Conservation (phyloP, 2,113 vertebrate species). For the Eonycteris spelaea region DNA sequence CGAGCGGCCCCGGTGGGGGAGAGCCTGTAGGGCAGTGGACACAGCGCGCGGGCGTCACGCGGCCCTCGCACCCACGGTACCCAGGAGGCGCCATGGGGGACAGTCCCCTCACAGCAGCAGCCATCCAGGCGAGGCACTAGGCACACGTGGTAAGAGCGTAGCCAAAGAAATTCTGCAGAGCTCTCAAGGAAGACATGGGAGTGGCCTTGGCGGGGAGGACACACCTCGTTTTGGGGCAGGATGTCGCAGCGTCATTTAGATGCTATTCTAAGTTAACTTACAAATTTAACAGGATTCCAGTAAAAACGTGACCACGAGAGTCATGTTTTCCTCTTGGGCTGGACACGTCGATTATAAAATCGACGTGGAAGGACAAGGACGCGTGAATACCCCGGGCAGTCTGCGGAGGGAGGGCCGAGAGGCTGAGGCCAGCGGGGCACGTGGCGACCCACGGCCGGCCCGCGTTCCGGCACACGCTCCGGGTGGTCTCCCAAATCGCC, state of each 20-base stretch:
- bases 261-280: not conserved
- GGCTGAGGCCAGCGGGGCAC: not conserved
- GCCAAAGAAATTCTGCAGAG: no score
- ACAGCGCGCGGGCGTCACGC: no score
- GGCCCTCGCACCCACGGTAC: no score
- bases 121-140: no score
- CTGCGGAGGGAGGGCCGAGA: not conserved
- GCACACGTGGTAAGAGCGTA: rapidly evolving
- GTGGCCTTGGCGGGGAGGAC: not conserved
- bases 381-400: not conserved
- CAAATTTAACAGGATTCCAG: not conserved
- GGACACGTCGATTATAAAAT: not conserved
- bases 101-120: no score
- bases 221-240: not conserved
- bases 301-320: not conserved
- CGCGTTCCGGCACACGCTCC: no score
- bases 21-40: no score
- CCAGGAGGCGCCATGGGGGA: no score
- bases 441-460: no score
- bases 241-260: rapidly evolving
- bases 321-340: not conserved
- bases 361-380: not conserved
- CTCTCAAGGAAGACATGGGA: not conserved
- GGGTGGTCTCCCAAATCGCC: not conserved
- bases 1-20: no score